Evolutionary conservation across 2,797 vertebrate genomes (phyloP), one percentile per base, ranked within the genome.

Genomic region (Ctenosaura bakeri): DNA sequence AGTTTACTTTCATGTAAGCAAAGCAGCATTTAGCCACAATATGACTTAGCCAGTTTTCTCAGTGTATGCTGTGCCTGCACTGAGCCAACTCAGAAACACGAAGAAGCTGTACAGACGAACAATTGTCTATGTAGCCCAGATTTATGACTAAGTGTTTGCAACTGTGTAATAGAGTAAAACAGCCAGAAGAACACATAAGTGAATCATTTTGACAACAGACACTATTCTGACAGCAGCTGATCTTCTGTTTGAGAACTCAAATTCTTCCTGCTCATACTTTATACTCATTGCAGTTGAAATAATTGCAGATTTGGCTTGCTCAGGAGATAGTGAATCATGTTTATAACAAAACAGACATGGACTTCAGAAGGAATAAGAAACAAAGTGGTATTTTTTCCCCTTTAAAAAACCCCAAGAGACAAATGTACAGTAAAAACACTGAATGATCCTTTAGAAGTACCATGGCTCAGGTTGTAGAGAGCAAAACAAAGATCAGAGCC

Each of bases 321-420:
- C 12, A 6, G 92, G 22, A 52, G 78, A 71, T 81, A 73, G 64
- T 90, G 94, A 88, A 95, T 96, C 94, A 95, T 82, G 91, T 88
- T 91, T 89, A 88, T 90, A 93, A 94, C 94, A 94, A 92, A 96
- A 93, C 90, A 91, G 87, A 77, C 90, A 93, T 83, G 18, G 88
- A 93, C 94, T 95, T 89, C 94, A 93, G 95, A 94, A 94, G 95
- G 94, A 94, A 93, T 90, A 94, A 95, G 93, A 91, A 84, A 16
- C 38, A 26, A 9, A 71, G 18, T 56, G 59, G 12, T n/a, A 20
- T 20, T n/a, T 91, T 95, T 90, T 78, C 1, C 29, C 5, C n/a
- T 78, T 85, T 32, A 52, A 56, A 78, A 29, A 66, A 92, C 54
- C 50, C 42, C 22, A 66, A 52, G 69, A 82, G 56, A 93, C 84